These are phyloP conservation scores for Chrysopa pallens DNA, from an alignment of 1,140 invertebrate species.

Conservation along the genomic window DNA sequence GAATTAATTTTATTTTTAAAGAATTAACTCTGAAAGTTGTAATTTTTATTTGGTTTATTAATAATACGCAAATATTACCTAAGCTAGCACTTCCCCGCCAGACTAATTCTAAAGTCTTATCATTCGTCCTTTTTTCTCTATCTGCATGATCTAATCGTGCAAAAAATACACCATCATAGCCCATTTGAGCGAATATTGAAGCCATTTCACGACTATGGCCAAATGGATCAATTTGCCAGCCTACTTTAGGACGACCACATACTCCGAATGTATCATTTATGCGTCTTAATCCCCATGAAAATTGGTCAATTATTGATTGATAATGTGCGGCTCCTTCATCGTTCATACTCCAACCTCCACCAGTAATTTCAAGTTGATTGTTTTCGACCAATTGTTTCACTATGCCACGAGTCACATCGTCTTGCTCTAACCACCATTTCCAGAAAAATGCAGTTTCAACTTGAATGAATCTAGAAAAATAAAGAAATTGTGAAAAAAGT, in stretches of 20 bases:
- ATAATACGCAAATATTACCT: too few species aligned
- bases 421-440: slow-evolving; percentile 50
- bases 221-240: slow-evolving; percentile 63
- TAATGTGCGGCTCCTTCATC: slow-evolving; percentile 71
- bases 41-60: too few species aligned
- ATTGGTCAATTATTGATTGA: slow-evolving; percentile 70
- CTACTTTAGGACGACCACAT: slow-evolving; percentile 42
- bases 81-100: slow-evolving; percentile 49
- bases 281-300: slow-evolving; percentile 39
- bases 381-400: slow-evolving; percentile 25
- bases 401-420: slow-evolving; percentile 26
- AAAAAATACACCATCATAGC: slow-evolving; percentile 55
- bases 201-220: slow-evolving; percentile 54
- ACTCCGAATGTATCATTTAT: slow-evolving; percentile 46
- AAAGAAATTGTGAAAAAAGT: background rate
- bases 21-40: too few species aligned
- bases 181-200: slow-evolving; percentile 46
- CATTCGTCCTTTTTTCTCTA: slow-evolving; percentile 35
- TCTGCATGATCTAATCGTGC: slow-evolving; percentile 63
- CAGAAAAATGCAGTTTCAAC: slow-evolving; percentile 30
- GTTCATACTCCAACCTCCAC: slow-evolving; percentile 60
- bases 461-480: slow-evolving; percentile 17
- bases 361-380: slow-evolving; percentile 58
- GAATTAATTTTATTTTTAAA: too few species aligned
- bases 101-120: slow-evolving; percentile 55